phyloP scores from a whole-genome alignment of 2,888 invertebrate species.

The Xestia ashworthii region DNA sequence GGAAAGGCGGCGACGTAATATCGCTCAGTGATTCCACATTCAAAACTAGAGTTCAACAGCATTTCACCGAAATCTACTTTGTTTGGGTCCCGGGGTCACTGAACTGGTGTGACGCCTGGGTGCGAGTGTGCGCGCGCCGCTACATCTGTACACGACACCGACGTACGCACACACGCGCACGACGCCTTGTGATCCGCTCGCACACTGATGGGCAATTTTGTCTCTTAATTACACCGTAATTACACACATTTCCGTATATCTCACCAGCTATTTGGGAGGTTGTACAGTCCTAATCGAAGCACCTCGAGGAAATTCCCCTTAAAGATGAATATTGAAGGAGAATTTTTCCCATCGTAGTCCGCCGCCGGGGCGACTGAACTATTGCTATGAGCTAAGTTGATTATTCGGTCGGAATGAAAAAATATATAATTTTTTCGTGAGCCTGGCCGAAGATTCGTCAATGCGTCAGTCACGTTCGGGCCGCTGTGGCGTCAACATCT shows the following conservation, averaged over 20 bases:
- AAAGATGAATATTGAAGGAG: slow-evolving; percentile 71
- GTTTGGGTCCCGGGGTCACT: slow-evolving; percentile 89
- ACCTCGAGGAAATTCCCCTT: slow-evolving; percentile 70
- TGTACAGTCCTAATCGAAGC: slow-evolving; percentile 50
- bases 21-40: slow-evolving; percentile 82
- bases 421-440: slow-evolving; percentile 88
- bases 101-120: slow-evolving; percentile 85
- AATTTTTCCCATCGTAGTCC: slow-evolving; percentile 69
- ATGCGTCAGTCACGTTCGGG: slow-evolving; percentile 88
- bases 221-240: slow-evolving; percentile 83
- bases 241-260: slow-evolving; percentile 71
- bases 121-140: slow-evolving; percentile 84
- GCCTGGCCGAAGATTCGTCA: slow-evolving; percentile 88
- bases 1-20: slow-evolving; percentile 78
- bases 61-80: slow-evolving; percentile 90
- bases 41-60: slow-evolving; percentile 89
- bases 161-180: slow-evolving; percentile 80
- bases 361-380: slow-evolving; percentile 86
- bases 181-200: slow-evolving; percentile 72
- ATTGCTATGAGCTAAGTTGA: slow-evolving; percentile 88
- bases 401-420: slow-evolving; percentile 88
- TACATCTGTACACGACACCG: slow-evolving; percentile 74
- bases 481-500: slow-evolving; percentile 86
- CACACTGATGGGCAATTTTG: slow-evolving; percentile 79
- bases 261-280: slow-evolving; percentile 68